Conservation (phyloP, 2,113 vertebrate species). For the Gobius niger region DNA sequence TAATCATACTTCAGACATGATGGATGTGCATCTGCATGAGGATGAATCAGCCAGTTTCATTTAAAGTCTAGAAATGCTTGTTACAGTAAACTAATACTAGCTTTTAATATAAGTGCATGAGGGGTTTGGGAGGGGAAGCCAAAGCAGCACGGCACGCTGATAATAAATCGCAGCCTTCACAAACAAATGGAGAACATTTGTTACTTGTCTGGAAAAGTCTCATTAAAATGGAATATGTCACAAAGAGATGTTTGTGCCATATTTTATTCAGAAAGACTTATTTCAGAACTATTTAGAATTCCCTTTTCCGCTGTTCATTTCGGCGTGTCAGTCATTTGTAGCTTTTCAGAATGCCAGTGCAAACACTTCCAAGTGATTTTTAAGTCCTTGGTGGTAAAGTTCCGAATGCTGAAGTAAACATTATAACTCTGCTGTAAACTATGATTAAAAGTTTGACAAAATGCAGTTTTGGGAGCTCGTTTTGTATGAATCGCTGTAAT, state of each 20-base stretch:
- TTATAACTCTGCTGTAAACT: background rate
- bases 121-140: background rate
- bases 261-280: constrained; percentile 9
- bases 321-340: background rate
- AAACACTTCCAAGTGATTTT: background rate
- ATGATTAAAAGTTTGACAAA: background rate
- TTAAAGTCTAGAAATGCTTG: constrained; percentile 6
- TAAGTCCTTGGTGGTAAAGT: background rate
- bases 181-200: constrained; percentile 30
- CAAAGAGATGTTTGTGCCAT: constrained; percentile 40
- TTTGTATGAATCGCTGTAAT: no score
- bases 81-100: constrained; percentile 10
- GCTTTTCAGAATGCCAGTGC: background rate
- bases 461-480: no score
- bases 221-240: constrained; percentile 55
- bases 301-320: background rate
- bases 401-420: no score
- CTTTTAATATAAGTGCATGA: constrained; percentile 19
- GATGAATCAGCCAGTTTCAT: constrained; percentile 5
- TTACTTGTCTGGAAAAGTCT: constrained; percentile 42
- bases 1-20: constrained; percentile 48
- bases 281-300: constrained; percentile 1
- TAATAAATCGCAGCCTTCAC: constrained; percentile 6
- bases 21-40: constrained; percentile 25
- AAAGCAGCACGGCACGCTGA: constrained; percentile 1